Evolutionary conservation across 2,888 invertebrate genomes (phyloP).

Genomic region (Dolomedes plantarius): DNA sequence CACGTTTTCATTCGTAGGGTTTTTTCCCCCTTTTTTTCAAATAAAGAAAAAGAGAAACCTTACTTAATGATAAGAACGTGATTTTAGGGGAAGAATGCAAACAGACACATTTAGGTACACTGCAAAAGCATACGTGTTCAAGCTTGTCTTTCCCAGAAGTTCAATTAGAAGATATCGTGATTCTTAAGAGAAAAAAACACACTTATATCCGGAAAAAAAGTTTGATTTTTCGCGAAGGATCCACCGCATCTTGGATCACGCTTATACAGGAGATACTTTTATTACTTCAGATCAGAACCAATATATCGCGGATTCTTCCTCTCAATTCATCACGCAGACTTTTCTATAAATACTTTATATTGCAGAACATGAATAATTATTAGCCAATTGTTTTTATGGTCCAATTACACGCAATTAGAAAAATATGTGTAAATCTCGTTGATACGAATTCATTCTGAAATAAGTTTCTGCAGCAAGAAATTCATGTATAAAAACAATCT

Average conservation of each 20-base stretch:
- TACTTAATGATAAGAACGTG: constrained; percentile 68
- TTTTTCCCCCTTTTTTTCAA: constrained; percentile 24
- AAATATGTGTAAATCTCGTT: no score
- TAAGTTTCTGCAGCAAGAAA: no score
- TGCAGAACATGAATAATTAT: no score
- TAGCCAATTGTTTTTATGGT: no score
- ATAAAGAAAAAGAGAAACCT: constrained; percentile 17
- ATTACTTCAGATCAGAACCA: no score
- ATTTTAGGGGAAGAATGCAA: constrained; percentile 52
- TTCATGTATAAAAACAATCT: no score
- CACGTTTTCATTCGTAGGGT: constrained; percentile 64
- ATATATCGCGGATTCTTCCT: no score
- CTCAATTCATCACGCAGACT: no score
- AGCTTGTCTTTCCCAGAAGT: constrained; percentile 43
- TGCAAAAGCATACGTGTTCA: constrained; percentile 33
- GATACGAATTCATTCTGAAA: no score
- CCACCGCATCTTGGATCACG: not conserved
- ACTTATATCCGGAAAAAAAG: not conserved
- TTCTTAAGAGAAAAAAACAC: constrained; percentile 12
- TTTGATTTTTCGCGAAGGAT: constrained; percentile 46
- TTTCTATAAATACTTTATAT: no score
- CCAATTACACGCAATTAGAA: no score
- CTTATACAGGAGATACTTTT: no score
- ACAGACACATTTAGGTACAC: constrained; percentile 51
- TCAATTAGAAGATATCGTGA: constrained; percentile 66